Conservation (phyloP, 2,888 invertebrate species). For the Parnassius smintheus region DNA sequence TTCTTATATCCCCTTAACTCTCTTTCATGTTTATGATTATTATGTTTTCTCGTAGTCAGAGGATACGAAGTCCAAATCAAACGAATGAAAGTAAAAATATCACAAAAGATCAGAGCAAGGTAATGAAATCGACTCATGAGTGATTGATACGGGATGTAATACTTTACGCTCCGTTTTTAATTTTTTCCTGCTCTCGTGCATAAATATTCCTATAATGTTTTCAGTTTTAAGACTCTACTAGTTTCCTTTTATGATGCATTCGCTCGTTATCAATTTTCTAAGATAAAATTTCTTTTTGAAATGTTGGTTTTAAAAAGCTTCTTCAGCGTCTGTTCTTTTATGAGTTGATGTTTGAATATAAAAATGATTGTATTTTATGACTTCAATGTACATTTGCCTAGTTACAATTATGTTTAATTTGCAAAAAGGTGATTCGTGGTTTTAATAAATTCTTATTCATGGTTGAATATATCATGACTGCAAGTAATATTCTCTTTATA, state of each 20-base stretch:
- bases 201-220: too few relatives aligned
- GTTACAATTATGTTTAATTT: too few relatives aligned
- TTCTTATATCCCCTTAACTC: too few relatives aligned
- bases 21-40: slow-evolving; percentile 19
- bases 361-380: too few relatives aligned
- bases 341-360: neutral
- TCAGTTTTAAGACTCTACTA: slow-evolving; percentile 35
- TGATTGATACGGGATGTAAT: slow-evolving; percentile 34
- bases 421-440: too few relatives aligned
- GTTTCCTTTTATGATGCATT: slow-evolving; percentile 56
- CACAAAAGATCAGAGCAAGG: slow-evolving; percentile 28
- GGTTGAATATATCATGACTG: too few relatives aligned
- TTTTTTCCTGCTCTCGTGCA: neutral
- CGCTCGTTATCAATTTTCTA: slow-evolving; percentile 38
- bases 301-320: slow-evolving; percentile 12
- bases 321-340: neutral
- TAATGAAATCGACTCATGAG: slow-evolving; percentile 34
- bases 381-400: too few relatives aligned
- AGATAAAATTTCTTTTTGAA: slow-evolving; percentile 25
- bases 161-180: slow-evolving; percentile 43
- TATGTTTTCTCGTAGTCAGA: slow-evolving; percentile 5
- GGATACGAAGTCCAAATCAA: slow-evolving; percentile 1
- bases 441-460: too few relatives aligned
- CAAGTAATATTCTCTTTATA: too few relatives aligned
- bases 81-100: slow-evolving; percentile 21